A percentile compares a stretch with the other conserved stretches of the same genome.
Evolutionary conservation across 2,888 invertebrate genomes (phyloP).

Genomic region (Pammene aurita): DNA sequence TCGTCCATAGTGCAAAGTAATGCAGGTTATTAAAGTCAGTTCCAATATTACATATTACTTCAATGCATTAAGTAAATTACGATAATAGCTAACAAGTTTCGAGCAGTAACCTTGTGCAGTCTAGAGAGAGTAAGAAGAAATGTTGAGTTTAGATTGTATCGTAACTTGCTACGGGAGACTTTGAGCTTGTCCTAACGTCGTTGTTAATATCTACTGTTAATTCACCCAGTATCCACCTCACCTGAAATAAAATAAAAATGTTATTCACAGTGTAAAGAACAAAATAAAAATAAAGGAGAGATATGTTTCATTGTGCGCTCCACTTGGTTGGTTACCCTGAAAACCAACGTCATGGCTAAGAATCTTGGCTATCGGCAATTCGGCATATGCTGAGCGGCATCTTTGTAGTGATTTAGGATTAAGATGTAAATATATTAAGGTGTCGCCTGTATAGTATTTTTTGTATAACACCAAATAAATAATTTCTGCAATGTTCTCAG

Average conservation of each 20-base stretch:
- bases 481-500: too few species aligned
- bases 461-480: too few species aligned
- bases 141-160: slow-evolving; percentile 37
- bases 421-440: too few species aligned
- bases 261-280: background rate
- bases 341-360: too few species aligned
- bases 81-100: slow-evolving; percentile 29
- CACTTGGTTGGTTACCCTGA: too few species aligned
- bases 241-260: slow-evolving; percentile 57
- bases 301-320: too few species aligned
- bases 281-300: background rate
- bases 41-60: slow-evolving; percentile 6
- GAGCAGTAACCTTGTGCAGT: slow-evolving; percentile 40
- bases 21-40: too few species aligned
- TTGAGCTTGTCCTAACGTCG: slow-evolving; percentile 50
- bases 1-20: background rate
- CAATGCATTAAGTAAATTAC: slow-evolving; percentile 14
- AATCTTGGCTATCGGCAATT: too few species aligned
- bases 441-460: too few species aligned
- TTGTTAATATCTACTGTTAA: slow-evolving; percentile 48
- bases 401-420: too few species aligned
- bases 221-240: slow-evolving; percentile 71
- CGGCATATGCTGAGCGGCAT: too few species aligned
- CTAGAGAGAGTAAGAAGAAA: slow-evolving; percentile 38
- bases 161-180: slow-evolving; percentile 45